Evolutionary conservation across 2,797 vertebrate species (phyloP), one percentile per base, ranked within the genome.

Genomic region (Typhlichthys eigenmanni): DNA sequence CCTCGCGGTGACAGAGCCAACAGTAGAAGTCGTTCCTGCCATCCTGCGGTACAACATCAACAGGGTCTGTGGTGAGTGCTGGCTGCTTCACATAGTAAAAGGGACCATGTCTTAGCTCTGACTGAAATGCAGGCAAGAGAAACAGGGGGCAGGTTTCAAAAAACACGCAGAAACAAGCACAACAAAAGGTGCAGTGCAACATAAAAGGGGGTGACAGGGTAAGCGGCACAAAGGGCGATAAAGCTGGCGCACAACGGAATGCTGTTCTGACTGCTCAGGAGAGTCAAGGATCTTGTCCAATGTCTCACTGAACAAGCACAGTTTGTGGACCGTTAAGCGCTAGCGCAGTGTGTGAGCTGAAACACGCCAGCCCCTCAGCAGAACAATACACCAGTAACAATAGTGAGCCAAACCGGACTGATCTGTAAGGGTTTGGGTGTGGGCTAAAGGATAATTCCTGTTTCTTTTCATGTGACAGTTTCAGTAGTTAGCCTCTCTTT

Each of bases 41-140:
- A 88, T 99, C 98, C 96, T 99, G 97, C 82, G 97, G 97, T 96
- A 96, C 95, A 96, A 98, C 97, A 97, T 98, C 96, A 95, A 98
- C 96, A 97, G 98, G 97, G 93, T 99, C 97, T 97, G 92, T 90
- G 84, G 92, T 92, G 91, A 93, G 92, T 89, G 92, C 87, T 77
- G 93, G 91, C 92, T 93, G 93, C 93, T 99, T 99, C 95, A 94
- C 87, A 96, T 98, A 99, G 96, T 98, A 98, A 98, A 99, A 99
- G 92, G 97, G 98, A 95, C 97, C 98, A 91, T 98, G 97, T 95
- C 96, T 98, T 96, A 99, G 96, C 78, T 98, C 95, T 95, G 97
- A 98, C 92, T 99, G 96, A 82, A 98, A 98, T 91, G 95, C 93
- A 95, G 96, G 96, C 92, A 96, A 95, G 93, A 99, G 91, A 98